Percentiles rank a stretch among this genome's conserved stretches.
phyloP scores from a whole-genome alignment of 2,113 vertebrate genomes.

The Antechinus stuartii region DNA sequence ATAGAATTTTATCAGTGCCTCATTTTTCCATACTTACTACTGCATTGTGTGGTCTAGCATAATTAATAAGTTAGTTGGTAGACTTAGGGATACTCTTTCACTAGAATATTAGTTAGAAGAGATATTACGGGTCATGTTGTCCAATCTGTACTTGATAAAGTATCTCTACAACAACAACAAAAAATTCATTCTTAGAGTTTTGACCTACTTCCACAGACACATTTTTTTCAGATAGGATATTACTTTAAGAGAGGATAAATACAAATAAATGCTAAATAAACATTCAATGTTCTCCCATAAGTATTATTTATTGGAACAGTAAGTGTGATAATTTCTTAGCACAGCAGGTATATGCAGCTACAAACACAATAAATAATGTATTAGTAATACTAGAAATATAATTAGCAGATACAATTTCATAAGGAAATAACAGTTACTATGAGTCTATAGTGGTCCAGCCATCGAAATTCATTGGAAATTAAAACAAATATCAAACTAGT shows the following conservation, averaged over 20 bases:
- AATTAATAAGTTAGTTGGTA: not conserved
- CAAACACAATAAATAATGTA: constrained; percentile 77
- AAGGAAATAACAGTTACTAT: constrained; percentile 75
- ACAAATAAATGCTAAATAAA: constrained; percentile 41
- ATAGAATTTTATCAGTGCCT: not conserved
- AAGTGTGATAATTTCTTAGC: constrained; percentile 81
- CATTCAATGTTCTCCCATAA: constrained; percentile 74
- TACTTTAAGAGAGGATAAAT: not conserved
- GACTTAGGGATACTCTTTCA: not conserved
- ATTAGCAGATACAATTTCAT: constrained; percentile 83
- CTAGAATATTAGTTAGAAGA: not conserved
- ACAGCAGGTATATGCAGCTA: constrained; percentile 83
- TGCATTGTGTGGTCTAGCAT: not conserved
- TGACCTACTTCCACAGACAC: not conserved
- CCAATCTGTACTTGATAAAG: not conserved
- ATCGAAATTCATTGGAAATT: constrained; percentile 78
- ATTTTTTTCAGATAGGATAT: not conserved
- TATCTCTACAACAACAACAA: not conserved
- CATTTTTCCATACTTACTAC: not conserved
- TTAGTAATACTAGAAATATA: constrained; percentile 86
- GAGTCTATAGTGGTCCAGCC: constrained; percentile 85
- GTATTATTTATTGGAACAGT: constrained; percentile 92
- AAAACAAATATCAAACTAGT: constrained; percentile 79
- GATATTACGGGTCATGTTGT: not conserved
- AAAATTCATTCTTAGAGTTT: not conserved